These are phyloP conservation scores for Morinoia aosen DNA, from an alignment of 2,888 invertebrate genomes.

Conservation along the genomic window DNA sequence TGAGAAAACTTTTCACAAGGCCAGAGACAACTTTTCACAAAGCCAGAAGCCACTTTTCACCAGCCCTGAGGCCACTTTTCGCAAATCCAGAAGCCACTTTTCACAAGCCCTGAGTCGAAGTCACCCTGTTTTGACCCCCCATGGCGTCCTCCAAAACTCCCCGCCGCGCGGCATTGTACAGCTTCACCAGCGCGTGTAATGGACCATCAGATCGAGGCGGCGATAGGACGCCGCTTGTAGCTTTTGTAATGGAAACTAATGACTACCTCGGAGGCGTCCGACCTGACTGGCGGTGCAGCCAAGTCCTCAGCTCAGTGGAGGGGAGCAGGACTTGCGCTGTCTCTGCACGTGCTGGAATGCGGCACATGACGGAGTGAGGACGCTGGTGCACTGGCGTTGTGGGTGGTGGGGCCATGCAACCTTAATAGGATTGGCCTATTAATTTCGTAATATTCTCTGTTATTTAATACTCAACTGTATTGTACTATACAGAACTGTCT, in stretches of 20 bases:
- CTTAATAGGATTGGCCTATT: too few relatives aligned
- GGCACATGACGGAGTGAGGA: not conserved
- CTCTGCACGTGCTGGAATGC: not conserved
- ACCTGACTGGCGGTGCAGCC: not conserved
- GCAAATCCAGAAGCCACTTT: not conserved
- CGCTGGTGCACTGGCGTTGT: not conserved
- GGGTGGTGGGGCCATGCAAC: not conserved
- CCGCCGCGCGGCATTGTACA: conserved; percentile 9
- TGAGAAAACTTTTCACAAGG: too few relatives aligned
- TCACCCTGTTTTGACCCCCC: not conserved
- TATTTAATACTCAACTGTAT: too few relatives aligned
- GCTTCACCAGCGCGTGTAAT: not conserved
- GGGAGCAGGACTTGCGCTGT: not conserved
- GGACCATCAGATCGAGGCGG: not conserved
- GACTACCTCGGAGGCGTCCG: not conserved
- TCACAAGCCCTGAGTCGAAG: not conserved
- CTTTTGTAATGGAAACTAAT: conserved; percentile 44
- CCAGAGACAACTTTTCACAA: too few relatives aligned
- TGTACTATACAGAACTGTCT: too few relatives aligned
- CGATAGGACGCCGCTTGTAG: conserved; percentile 26
- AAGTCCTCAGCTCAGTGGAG: not conserved
- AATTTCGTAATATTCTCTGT: too few relatives aligned
- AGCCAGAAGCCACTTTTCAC: too few relatives aligned
- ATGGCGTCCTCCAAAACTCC: not conserved
- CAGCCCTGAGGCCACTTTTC: not conserved